phyloP scores from a whole-genome alignment of 1,140 invertebrate genomes.

The Sogatella furcifera region DNA sequence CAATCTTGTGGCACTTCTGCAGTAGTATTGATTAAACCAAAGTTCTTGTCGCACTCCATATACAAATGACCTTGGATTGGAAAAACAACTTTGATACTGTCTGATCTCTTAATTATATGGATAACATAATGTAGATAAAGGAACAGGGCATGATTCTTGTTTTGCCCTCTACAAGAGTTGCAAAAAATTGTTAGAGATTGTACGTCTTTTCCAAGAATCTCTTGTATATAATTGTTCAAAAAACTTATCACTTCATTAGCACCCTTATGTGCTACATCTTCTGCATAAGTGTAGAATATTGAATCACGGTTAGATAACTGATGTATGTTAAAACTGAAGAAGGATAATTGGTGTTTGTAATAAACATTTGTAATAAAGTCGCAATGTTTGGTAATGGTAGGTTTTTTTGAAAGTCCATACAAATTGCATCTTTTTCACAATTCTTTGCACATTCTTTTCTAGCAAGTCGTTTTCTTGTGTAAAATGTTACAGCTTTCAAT shows the following conservation, averaged over 20 bases:
- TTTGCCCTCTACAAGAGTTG: no score
- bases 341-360: slow-evolving; percentile 1
- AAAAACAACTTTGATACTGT: slow-evolving; percentile 8
- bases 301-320: neutral
- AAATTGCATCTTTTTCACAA: neutral
- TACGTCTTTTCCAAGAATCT: neutral
- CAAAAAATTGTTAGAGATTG: neutral
- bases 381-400: neutral
- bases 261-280: slow-evolving; percentile 5
- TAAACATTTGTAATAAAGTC: slow-evolving; percentile 1
- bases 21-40: slow-evolving; percentile 7
- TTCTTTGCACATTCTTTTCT: neutral
- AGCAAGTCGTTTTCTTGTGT: neutral
- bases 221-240: neutral
- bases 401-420: neutral
- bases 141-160: slow-evolving; percentile 11
- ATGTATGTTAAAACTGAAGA: slow-evolving; percentile 4
- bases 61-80: slow-evolving; percentile 9
- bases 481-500: slow-evolving; percentile 1
- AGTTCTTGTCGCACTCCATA: slow-evolving; percentile 11
- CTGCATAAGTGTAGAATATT: slow-evolving; percentile 7
- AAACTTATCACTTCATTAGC: no score
- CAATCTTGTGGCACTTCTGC: slow-evolving; percentile 5
- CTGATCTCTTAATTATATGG: slow-evolving; percentile 10
- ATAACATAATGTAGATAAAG: slow-evolving; percentile 17